Base-by-base conservation (phyloP, 1,140 invertebrate genomes). In the Drosophila orena region DNA sequence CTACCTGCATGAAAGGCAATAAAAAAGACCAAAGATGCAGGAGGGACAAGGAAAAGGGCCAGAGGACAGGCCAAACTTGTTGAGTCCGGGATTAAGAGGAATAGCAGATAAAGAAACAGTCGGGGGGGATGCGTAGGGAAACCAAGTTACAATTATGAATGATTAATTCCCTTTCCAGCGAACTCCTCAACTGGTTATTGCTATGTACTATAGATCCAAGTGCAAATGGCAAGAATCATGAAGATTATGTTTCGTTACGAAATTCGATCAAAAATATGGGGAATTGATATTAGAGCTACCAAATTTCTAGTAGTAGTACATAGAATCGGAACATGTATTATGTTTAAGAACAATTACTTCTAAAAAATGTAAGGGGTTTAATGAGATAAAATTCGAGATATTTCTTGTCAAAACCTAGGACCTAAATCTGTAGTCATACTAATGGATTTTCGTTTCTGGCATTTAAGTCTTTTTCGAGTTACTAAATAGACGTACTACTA, bases 91-190 rank as follows among this genome's bases (percentile, higher is more conserved):
- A 69, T 69, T 44, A 37, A 69, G 27, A 57, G 43, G 49, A 71
- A 20, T 42, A 70, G 57, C 50, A 70, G 68, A 71, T 71, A 71
- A 71, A 71, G 65, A 70, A 70, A 71, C 42, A 20, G 27, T 34
- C 44, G 64, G 66, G 17, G n/a, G n/a, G 42, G 42, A 42, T 44
- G 42, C 53, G 20, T 57, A 47, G 66, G 65, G 56, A 71, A 57
- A 50, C 52, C 73, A 58, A 76, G 77, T 77, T 77, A 77, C 74
- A 77, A 77, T 77, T 77, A 77, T 76, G 62, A 59, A 77, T 70
- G 74, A 77, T 77, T 77, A 60, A 77, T 70, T 60, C 64, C 54
- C 50, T 66, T 66, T 75, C 59, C 53, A 49, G 60, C 6, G 27
- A 60, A 59, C 65, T 38, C 10, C 43, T 71, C 43, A 70, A 71